Base-by-base conservation (phyloP, 2,888 invertebrate genomes). In the Caenorhabditis uteleia region DNA sequence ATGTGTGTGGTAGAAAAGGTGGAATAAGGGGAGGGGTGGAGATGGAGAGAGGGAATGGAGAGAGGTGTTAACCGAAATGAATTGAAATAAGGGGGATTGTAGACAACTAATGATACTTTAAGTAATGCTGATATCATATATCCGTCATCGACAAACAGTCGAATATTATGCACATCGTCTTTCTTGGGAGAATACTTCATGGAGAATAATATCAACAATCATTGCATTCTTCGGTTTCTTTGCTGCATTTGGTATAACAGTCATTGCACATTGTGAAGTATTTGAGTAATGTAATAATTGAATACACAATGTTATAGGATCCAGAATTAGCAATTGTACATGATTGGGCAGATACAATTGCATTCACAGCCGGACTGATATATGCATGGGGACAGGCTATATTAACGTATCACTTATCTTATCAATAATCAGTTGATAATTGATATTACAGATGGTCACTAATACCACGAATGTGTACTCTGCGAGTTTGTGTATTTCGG, bases 121-220 rank as follows among this genome's bases (percentile, higher is more conserved):
- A 75, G 74, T 74, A 10, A 48, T 71, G 12, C 38, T 74, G 14
- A 57, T 68, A 1, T 42, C 50, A 2, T 75, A 74, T 38, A 44
- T 75, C 2, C 68, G 75, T 3, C 75, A 75, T 49, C 68, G 75
- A 1, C 68, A 72, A 44, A 68, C 67, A 4, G 71, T 75, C n/a
- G 74, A 75, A 33, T 75, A 75, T 36, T 75, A 75, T 34, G 68
- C 57, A 0, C 71, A 74, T 36, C 68, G 75, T 3, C 49, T 75
- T 10, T 50, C 58, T 21, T 70, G 70, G 73, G 65, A 68, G 23
- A 42, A 42, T 33, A 39, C 54, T n/a, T 27, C 31, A 18, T 67
- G 67, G 67, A 38, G 67, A 29, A 12, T 26, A 1, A 20, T 25
- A 20, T 51, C 51, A 2, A 54, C 54, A 12, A 31, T 45, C 5